These are phyloP conservation scores for Plecotus auritus DNA, from an alignment of 2,113 vertebrate species.

Conservation along the genomic window DNA sequence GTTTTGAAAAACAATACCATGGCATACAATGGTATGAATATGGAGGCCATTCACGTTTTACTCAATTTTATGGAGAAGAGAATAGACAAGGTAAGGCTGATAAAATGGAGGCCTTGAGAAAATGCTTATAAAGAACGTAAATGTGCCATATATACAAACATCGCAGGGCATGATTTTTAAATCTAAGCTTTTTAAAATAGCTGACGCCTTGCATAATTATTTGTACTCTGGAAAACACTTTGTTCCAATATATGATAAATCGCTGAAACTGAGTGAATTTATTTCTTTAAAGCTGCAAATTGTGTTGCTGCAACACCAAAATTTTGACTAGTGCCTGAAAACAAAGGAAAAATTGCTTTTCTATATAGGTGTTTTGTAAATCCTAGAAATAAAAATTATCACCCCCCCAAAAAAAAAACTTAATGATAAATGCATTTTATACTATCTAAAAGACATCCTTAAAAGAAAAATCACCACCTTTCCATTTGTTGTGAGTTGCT, in stretches of 20 bases:
- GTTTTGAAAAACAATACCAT: slow-evolving; percentile 86
- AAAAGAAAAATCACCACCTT: not conserved
- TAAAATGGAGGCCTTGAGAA: not conserved
- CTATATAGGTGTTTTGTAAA: not conserved
- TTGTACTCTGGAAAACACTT: not conserved
- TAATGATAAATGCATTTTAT: not conserved
- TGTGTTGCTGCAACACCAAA: not conserved
- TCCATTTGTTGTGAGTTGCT: not conserved
- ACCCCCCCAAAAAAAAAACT: not conserved
- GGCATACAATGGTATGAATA: slow-evolving; percentile 92
- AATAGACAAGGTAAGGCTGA: slow-evolving; percentile 92
- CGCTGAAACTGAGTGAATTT: not conserved
- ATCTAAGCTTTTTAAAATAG: not conserved
- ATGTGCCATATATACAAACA: not conserved
- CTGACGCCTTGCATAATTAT: not conserved
- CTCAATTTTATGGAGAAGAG: slow-evolving; percentile 97
- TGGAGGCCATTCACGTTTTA: slow-evolving; percentile 90
- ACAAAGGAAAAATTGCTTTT: slow-evolving; percentile 23
- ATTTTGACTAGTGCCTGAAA: not conserved
- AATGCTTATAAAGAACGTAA: not conserved
- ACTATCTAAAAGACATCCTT: slow-evolving; percentile 9
- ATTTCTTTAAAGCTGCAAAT: slow-evolving; percentile 43
- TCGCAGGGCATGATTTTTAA: not conserved
- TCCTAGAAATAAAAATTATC: slow-evolving; percentile 30
- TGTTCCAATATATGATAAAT: not conserved